Percentiles rank a stretch among this genome's conserved stretches.
Evolutionary conservation across 2,888 invertebrate genomes (phyloP).

Genomic region (Dicyrtomina minuta): DNA sequence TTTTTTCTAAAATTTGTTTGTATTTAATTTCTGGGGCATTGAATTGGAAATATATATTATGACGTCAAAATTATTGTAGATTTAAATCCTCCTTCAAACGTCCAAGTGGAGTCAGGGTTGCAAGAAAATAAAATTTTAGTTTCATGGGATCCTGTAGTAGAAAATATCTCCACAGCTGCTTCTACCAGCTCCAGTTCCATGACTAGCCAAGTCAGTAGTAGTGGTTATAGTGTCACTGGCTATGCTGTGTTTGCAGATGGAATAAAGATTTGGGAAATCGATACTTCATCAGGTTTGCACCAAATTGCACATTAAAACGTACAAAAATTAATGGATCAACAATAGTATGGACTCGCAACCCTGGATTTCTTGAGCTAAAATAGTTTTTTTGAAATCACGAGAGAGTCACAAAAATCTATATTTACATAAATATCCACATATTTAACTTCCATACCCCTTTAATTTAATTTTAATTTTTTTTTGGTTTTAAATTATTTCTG

Average conservation of each 20-base stretch:
- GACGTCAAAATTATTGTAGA: no score
- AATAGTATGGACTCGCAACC: not conserved
- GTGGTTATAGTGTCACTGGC: constrained; percentile 7
- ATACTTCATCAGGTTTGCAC: constrained; percentile 10
- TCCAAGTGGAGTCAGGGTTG: constrained; percentile 12
- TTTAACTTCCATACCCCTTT: not conserved
- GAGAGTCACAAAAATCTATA: not conserved
- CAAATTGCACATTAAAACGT: no score
- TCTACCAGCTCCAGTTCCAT: not conserved
- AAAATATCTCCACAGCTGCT: not conserved
- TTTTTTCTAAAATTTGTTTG: not conserved
- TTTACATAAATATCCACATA: no score
- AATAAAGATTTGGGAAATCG: constrained; percentile 22
- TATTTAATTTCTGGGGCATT: no score
- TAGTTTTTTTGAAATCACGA: not conserved
- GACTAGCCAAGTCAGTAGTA: not conserved
- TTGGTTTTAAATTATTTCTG: not conserved
- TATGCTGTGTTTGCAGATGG: constrained; percentile 6
- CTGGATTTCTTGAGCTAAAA: not conserved
- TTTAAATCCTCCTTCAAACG: constrained; percentile 5
- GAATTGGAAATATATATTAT: no score
- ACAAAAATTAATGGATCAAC: no score
- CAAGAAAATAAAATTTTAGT: constrained; percentile 11
- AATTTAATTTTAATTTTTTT: not conserved
- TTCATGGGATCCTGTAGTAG: constrained; percentile 2